Evolutionary conservation across 1,140 invertebrate genomes (phyloP).

Genomic region (Sitophilus oryzae): DNA sequence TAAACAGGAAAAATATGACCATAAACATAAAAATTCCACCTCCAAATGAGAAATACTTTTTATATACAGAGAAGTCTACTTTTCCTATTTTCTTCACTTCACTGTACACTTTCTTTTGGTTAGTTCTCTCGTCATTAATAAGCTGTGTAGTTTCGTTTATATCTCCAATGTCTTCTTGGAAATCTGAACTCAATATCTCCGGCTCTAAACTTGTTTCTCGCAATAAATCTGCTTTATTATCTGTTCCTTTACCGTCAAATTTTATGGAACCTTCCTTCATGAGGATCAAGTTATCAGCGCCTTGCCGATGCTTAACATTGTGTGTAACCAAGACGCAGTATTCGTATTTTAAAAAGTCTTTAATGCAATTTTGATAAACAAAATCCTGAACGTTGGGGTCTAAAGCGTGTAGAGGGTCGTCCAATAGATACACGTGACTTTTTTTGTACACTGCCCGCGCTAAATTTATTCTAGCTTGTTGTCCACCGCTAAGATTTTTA

Average conservation of each 20-base stretch:
- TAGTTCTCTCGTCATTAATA: constrained; percentile 1
- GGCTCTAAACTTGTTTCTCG: constrained; percentile 18
- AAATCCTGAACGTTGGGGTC: constrained; percentile 76
- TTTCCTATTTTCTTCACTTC: constrained; percentile 31
- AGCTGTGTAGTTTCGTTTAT: constrained; percentile 11
- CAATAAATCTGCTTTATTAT: constrained; percentile 18
- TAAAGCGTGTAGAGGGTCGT: constrained; percentile 78
- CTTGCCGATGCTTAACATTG: constrained; percentile 49
- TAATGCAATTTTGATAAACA: constrained; percentile 69
- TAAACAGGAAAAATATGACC: constrained; percentile 13
- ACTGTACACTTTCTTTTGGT: constrained; percentile 24
- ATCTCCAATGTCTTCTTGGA: constrained; percentile 11
- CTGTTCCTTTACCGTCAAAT: constrained; percentile 17
- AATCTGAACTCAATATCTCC: constrained; percentile 1
- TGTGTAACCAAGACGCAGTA: constrained; percentile 69
- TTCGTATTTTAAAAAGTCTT: constrained; percentile 62
- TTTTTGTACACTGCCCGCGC: constrained; percentile 76
- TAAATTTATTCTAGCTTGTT: constrained; percentile 84
- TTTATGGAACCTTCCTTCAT: constrained; percentile 22
- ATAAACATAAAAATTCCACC: constrained; percentile 24
- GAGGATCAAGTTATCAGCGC: constrained; percentile 27
- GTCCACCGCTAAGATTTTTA: constrained; percentile 73
- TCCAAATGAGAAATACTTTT: constrained; percentile 30
- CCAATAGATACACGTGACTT: constrained; percentile 72
- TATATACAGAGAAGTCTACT: constrained; percentile 27